Base-by-base conservation (phyloP, 2,888 invertebrate species). In the Cephalotes varians region DNA sequence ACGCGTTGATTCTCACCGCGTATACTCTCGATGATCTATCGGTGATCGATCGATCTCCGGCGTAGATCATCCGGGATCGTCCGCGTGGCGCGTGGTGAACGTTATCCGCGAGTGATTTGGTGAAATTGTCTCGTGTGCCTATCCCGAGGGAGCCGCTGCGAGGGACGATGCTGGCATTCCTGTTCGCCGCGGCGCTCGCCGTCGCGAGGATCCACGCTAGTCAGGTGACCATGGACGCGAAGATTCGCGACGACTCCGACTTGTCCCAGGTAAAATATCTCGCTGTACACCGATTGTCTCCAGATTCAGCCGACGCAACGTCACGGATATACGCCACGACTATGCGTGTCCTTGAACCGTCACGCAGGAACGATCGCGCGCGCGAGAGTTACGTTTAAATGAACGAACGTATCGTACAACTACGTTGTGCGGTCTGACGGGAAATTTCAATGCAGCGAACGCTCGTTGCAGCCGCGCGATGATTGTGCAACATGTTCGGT, bases 161-260 rank as follows among this genome's bases (percentile, higher is more conserved):
- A 77, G 6, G 40, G 21, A 77, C 73, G 62, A 88, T 88, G 88
- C 69, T 81, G 83, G 72, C 69, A 3, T 69, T 73, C 51, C 56
- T 82, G 40, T 77, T 84, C 67, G 60, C 62, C 81, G 77, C 71
- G 82, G 51, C 87, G 51, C 56, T 89, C 62, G 87, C 77, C 56
- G 83, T 73, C 6, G 85, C 85, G 60, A 84, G 62, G 40, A 85
- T 71, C 84, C 80, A 81, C 25, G 90, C 90, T 18, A 88, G 60
- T 62, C 85, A 82, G 40, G 81, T 85, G 54, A 91, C 92, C 58
- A 93, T 94, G 54, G 92, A 93, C 83, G 90, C 90, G n/a, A 93
- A 91, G 89, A 94, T 94, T 31, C 92, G 93, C 64, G 93, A 92
- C 60, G 94, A 94, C 79, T 67, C 92, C 84, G 92, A 94, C 79